phyloP scores from a whole-genome alignment of 2,113 vertebrate genomes.

The Semicossyphus pulcher region DNA sequence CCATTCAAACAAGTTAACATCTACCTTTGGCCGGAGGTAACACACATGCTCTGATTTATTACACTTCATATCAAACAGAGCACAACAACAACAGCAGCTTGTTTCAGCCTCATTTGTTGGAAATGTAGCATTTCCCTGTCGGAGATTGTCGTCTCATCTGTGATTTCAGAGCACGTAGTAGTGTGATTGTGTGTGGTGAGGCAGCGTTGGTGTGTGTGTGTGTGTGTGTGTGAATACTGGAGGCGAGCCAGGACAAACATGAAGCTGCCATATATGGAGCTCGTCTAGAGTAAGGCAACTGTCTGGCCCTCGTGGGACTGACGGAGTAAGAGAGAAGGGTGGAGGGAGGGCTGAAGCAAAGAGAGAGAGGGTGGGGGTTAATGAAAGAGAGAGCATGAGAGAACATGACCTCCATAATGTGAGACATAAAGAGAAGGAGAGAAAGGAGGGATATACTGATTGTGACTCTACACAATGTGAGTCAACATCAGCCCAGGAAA shows the following conservation, averaged over 20 bases:
- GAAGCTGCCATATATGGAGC: slow-evolving; percentile 84
- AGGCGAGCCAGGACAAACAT: slow-evolving; percentile 82
- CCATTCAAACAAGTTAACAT: neutral
- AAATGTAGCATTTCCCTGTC: slow-evolving; percentile 61
- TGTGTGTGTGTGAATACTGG: slow-evolving; percentile 71
- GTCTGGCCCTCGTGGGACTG: slow-evolving; percentile 69
- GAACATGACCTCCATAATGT: slow-evolving; percentile 57
- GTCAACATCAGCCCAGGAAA: slow-evolving; percentile 44
- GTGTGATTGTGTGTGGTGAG: slow-evolving; percentile 40
- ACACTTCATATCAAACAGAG: slow-evolving; percentile 4
- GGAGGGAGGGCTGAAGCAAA: neutral
- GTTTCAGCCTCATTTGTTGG: slow-evolving; percentile 54
- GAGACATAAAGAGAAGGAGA: slow-evolving; percentile 29
- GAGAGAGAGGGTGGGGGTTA: neutral
- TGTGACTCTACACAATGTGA: slow-evolving; percentile 12
- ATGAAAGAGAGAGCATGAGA: slow-evolving; percentile 46
- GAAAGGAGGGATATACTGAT: neutral
- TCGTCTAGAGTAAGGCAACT: slow-evolving; percentile 77
- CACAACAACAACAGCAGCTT: slow-evolving; percentile 3
- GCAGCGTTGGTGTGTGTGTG: slow-evolving; percentile 35
- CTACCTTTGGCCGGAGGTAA: neutral
- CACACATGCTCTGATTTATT: slow-evolving; percentile 20
- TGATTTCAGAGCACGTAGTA: slow-evolving; percentile 43
- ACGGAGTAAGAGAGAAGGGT: slow-evolving; percentile 28
- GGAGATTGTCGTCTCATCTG: slow-evolving; percentile 53